Percentiles rank a stretch among this genome's conserved stretches.
phyloP scores from a whole-genome alignment of 2,113 vertebrate species.

The Pycnonotus jocosus region DNA sequence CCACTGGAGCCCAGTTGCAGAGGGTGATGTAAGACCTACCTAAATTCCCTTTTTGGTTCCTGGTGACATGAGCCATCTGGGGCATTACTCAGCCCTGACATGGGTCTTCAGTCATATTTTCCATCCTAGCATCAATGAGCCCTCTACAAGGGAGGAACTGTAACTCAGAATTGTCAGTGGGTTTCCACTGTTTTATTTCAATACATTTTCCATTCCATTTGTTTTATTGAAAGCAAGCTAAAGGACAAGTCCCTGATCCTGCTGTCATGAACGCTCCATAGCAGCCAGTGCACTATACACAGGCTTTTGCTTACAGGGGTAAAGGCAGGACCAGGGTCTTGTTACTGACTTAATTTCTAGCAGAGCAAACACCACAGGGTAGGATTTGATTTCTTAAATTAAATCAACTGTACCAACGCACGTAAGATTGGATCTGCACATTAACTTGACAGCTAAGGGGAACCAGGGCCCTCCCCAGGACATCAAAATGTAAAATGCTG shows the following conservation, averaged over 20 bases:
- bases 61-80: not conserved
- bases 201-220: not conserved
- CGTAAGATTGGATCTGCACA: not conserved
- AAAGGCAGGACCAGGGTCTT: not conserved
- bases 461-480: not conserved
- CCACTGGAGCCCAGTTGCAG: not conserved
- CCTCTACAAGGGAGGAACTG: not conserved
- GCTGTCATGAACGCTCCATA: rapidly evolving
- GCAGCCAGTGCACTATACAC: not conserved
- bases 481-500: conserved; percentile 7
- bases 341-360: not conserved
- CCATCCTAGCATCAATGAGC: not conserved
- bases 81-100: not conserved
- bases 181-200: not conserved
- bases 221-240: not conserved
- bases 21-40: not conserved
- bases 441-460: not conserved
- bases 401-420: not conserved
- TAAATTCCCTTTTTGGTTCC: not conserved
- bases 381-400: conserved; percentile 7
- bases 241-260: not conserved
- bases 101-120: not conserved
- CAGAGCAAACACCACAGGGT: not conserved
- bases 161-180: not conserved
- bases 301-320: not conserved